A percentile compares a stretch with the other conserved stretches of the same genome.
phyloP scores from a whole-genome alignment of 2,888 invertebrate species.

The Halictus quadricinctus region DNA sequence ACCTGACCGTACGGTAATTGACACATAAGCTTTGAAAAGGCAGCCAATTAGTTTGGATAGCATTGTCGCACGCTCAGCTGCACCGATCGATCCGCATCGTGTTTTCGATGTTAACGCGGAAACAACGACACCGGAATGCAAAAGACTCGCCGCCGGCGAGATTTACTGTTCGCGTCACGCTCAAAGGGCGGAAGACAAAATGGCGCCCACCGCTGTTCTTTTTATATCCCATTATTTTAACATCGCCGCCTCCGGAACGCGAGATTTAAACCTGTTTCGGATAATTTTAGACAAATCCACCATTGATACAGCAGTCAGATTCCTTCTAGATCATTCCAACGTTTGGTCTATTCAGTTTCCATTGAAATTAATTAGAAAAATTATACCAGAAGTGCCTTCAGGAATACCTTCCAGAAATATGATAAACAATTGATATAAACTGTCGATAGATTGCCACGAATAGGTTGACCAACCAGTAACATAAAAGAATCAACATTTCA shows the following conservation, averaged over 20 bases:
- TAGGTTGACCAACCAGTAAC: background rate
- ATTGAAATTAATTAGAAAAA: background rate
- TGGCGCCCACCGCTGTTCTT: background rate
- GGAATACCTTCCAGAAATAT: background rate
- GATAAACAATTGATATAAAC: background rate
- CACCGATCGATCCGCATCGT: conserved; percentile 57
- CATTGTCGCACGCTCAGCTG: conserved; percentile 61
- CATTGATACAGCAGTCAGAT: background rate
- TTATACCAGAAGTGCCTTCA: background rate
- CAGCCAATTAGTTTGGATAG: conserved; percentile 61
- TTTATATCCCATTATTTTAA: conserved; percentile 11
- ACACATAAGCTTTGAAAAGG: conserved; percentile 59
- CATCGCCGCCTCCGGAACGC: background rate
- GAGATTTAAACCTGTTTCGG: background rate
- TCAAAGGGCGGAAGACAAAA: conserved; percentile 2
- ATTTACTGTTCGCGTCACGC: conserved; percentile 34
- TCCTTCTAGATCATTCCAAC: background rate
- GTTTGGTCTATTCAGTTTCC: no score
- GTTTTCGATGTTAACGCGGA: conserved; percentile 42
- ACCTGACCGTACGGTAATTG: conserved; percentile 63
- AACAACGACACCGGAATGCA: conserved; percentile 38
- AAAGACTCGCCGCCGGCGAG: conserved; percentile 31
- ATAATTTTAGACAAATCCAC: background rate
- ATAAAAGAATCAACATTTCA: background rate
- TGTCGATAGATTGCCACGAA: background rate